phyloP scores from a whole-genome alignment of 2,113 vertebrate species.

The Propithecus coquereli region DNA sequence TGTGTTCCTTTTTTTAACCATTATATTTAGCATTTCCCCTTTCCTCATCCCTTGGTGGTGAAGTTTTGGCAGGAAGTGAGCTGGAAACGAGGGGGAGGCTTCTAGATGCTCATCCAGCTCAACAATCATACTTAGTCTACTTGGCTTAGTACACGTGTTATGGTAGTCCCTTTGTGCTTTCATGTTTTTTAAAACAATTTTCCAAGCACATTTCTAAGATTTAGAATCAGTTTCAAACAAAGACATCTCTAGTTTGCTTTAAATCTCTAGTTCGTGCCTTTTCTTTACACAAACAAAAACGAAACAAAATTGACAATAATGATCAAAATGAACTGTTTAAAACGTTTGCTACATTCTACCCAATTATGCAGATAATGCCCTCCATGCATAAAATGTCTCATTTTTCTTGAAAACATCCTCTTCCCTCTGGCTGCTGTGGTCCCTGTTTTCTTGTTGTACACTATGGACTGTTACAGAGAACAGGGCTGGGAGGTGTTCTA shows the following conservation, averaged over 20 bases:
- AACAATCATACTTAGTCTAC: not conserved
- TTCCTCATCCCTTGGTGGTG: not conserved
- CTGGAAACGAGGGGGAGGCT: not conserved
- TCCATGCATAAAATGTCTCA: slow-evolving; percentile 23
- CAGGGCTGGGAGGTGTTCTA: slow-evolving; percentile 9
- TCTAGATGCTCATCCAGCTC: not conserved
- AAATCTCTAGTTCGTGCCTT: slow-evolving; percentile 33
- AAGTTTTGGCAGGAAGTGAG: slow-evolving; percentile 18
- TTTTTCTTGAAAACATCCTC: slow-evolving; percentile 49
- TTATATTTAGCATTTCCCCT: not conserved
- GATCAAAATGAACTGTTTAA: slow-evolving; percentile 52
- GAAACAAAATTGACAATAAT: slow-evolving; percentile 35
- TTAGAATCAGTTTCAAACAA: slow-evolving; percentile 44
- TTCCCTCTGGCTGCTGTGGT: slow-evolving; percentile 67
- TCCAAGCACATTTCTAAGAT: slow-evolving; percentile 6
- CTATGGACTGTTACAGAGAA: slow-evolving; percentile 30
- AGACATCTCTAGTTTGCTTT: slow-evolving; percentile 16
- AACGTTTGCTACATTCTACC: slow-evolving; percentile 46
- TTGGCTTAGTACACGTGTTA: not conserved
- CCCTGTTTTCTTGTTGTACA: slow-evolving; percentile 47
- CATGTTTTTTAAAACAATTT: slow-evolving; percentile 21
- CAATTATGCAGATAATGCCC: slow-evolving; percentile 50
- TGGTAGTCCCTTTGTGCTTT: not conserved
- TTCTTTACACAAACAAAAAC: not conserved
- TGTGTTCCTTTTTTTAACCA: not conserved